Evolutionary conservation across 2,797 vertebrate species (phyloP).

Genomic region (Paedocypris micromegethes): DNA sequence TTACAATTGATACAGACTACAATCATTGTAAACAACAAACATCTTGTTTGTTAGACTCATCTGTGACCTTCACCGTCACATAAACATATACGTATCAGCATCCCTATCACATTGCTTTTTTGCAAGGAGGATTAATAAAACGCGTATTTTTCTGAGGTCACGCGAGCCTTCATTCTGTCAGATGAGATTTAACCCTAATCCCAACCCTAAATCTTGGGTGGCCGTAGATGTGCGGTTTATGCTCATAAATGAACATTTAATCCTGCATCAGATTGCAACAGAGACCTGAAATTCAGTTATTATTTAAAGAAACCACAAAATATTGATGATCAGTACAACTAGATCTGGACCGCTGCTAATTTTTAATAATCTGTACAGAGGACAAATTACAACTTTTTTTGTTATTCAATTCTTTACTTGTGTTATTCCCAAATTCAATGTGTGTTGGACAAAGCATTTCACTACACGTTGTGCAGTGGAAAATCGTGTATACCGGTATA

Average conservation of each 20-base stretch:
- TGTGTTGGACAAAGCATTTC: too few relatives aligned
- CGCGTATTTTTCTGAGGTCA: neutral
- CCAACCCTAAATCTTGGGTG: neutral
- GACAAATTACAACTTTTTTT: too few relatives aligned
- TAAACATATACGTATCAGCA: neutral
- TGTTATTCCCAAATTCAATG: too few relatives aligned
- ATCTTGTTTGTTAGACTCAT: neutral
- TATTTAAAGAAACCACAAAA: too few relatives aligned
- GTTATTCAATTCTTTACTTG: too few relatives aligned
- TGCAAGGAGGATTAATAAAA: neutral
- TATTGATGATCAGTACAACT: too few relatives aligned
- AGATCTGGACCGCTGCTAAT: too few relatives aligned
- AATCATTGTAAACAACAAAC: too few relatives aligned
- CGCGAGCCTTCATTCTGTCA: neutral
- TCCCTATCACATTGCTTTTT: neutral
- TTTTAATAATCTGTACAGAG: too few relatives aligned
- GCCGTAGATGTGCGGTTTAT: neutral
- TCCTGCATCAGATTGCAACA: neutral
- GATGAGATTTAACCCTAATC: neutral
- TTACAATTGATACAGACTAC: too few relatives aligned
- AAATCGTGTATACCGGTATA: too few relatives aligned
- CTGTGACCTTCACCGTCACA: slow-evolving; percentile 12
- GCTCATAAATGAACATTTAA: neutral
- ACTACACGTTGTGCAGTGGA: too few relatives aligned
- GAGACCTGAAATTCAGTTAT: slow-evolving; percentile 1